Conservation (phyloP, 2,888 invertebrate genomes). For the Timema cristinae region DNA sequence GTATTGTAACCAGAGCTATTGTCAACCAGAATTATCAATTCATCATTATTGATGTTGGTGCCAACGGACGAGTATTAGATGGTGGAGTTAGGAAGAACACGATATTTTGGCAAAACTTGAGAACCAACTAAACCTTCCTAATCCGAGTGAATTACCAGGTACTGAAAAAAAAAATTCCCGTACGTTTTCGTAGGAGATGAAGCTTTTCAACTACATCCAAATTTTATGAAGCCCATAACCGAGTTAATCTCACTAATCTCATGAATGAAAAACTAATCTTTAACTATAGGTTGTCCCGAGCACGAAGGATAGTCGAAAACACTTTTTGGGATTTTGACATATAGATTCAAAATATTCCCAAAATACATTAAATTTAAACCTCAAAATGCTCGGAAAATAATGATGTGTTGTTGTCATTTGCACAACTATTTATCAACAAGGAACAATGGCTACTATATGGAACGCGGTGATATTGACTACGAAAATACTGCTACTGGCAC, state of each 20-base stretch:
- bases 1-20: conserved; percentile 13
- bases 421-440: conserved; percentile 13
- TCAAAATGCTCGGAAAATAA: background rate
- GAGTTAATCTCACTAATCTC: conserved; percentile 7
- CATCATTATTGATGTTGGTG: conserved; percentile 14
- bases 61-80: conserved; percentile 17
- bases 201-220: conserved; percentile 14
- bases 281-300: no score
- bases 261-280: no score
- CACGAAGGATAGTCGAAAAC: no score
- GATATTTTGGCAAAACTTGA: conserved; percentile 17
- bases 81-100: conserved; percentile 14
- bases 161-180: conserved; percentile 9
- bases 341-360: no score
- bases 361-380: conserved; percentile 18
- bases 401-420: conserved; percentile 15
- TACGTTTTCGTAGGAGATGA: conserved; percentile 12
- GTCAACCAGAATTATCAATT: conserved; percentile 13
- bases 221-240: conserved; percentile 17
- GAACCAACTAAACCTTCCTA: conserved; percentile 15
- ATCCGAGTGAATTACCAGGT: conserved; percentile 4
- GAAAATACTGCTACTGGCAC: conserved; percentile 13
- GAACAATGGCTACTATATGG: conserved; percentile 11
- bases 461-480: conserved; percentile 16
- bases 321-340: no score